phyloP scores from a whole-genome alignment of 23 tunicate species.

The Ciona savignyi region DNA sequence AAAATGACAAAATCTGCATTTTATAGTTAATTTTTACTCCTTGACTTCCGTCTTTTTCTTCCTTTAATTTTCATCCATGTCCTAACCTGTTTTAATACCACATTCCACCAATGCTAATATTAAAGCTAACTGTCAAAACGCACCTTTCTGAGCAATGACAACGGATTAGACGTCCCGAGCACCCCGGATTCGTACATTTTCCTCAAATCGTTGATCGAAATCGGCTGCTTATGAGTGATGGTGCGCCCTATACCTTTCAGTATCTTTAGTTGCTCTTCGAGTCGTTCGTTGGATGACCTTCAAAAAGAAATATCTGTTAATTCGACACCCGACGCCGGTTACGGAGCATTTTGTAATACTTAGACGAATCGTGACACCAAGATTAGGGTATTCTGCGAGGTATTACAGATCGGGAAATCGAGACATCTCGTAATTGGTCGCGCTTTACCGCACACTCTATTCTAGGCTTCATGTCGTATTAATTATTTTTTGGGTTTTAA shows the following conservation, averaged over 20 bases:
- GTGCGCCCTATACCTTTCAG: constrained; percentile 86
- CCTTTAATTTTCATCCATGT: no score
- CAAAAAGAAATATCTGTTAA: background rate
- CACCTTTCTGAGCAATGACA: constrained; percentile 86
- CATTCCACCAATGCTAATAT: no score
- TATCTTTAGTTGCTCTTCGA: constrained; percentile 79
- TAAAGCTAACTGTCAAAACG: background rate
- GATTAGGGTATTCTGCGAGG: no score
- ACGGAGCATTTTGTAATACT: background rate
- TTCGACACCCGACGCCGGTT: background rate
- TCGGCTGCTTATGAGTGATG: constrained; percentile 84
- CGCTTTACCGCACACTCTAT: no score
- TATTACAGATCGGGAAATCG: no score
- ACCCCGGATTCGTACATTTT: constrained; percentile 67
- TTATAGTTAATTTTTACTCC: no score
- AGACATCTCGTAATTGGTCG: no score
- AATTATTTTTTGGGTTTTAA: no score
- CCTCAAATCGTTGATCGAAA: constrained; percentile 51
- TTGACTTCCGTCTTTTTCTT: no score
- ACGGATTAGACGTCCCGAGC: constrained; percentile 53
- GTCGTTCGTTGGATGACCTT: constrained; percentile 78
- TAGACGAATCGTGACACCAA: background rate
- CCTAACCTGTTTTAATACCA: no score
- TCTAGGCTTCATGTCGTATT: no score
- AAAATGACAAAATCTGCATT: no score